A percentile compares a stretch with the other conserved stretches of the same genome.
phyloP scores from a whole-genome alignment of 1,140 invertebrate genomes.

The Micrasema minimum region DNA sequence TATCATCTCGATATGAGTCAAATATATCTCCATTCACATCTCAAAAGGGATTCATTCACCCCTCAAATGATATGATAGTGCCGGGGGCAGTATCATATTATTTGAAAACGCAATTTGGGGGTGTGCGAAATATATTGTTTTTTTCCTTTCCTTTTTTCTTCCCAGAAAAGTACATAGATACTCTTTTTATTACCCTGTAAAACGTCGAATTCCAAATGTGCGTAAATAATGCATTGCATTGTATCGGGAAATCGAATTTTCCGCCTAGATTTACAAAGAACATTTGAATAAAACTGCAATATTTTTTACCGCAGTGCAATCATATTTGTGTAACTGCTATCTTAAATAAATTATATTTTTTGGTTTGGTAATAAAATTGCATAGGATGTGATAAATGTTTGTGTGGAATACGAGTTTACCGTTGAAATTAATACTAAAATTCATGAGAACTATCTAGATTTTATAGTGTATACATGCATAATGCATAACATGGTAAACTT shows the following conservation, averaged over 20 bases:
- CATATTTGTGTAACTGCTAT: neutral
- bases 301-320: neutral
- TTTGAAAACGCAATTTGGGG: conserved; percentile 52
- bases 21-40: conserved; percentile 51
- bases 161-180: conserved; percentile 38
- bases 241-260: conserved; percentile 25
- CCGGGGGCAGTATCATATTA: conserved; percentile 44
- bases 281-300: conserved; percentile 25
- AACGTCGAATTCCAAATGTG: conserved; percentile 50
- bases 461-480: too few species aligned
- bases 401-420: too few species aligned
- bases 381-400: too few species aligned
- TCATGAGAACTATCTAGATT: too few species aligned
- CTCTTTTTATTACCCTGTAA: conserved; percentile 53
- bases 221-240: conserved; percentile 48
- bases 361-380: too few species aligned
- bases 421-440: too few species aligned
- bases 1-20: conserved; percentile 20
- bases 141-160: conserved; percentile 26
- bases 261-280: conserved; percentile 8
- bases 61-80: conserved; percentile 38
- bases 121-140: conserved; percentile 51
- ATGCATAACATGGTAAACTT: too few species aligned
- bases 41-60: conserved; percentile 41
- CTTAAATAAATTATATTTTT: too few species aligned